Evolutionary conservation across 2,113 vertebrate genomes (phyloP).

Genomic region (Chroicocephalus ridibundus): DNA sequence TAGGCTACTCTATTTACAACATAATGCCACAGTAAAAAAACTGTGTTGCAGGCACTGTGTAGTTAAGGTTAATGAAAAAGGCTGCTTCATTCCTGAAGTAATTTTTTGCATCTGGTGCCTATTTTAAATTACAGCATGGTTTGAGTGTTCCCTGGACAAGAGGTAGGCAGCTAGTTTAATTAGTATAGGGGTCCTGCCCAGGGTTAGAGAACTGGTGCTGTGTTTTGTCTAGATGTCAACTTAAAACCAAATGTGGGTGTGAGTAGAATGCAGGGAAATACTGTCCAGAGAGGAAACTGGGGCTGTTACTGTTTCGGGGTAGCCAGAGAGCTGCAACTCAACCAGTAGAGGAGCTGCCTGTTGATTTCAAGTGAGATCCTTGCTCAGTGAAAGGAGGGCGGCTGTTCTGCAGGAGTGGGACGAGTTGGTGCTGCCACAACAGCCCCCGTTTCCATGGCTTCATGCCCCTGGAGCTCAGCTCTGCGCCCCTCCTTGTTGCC

Average conservation of each 20-base stretch:
- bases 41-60: rapidly evolving
- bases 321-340: background rate
- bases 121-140: background rate
- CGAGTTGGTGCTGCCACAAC: rapidly evolving
- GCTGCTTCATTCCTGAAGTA: background rate
- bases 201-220: background rate
- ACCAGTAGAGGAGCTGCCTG: rapidly evolving
- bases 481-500: rapidly evolving
- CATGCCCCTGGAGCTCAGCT: rapidly evolving
- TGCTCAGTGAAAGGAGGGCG: rapidly evolving
- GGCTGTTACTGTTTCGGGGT: background rate
- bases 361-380: background rate
- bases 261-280: rapidly evolving
- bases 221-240: background rate
- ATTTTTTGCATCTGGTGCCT: background rate
- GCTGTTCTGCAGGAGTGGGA: rapidly evolving
- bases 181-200: rapidly evolving
- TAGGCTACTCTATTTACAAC: background rate
- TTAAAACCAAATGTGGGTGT: background rate
- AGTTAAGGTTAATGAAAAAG: background rate
- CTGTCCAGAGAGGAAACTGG: background rate
- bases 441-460: rapidly evolving
- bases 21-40: background rate
- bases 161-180: too few relatives aligned
- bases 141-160: background rate